Evolutionary conservation across 2,113 vertebrate species (phyloP).

Genomic region (Xenopus tropicalis): DNA sequence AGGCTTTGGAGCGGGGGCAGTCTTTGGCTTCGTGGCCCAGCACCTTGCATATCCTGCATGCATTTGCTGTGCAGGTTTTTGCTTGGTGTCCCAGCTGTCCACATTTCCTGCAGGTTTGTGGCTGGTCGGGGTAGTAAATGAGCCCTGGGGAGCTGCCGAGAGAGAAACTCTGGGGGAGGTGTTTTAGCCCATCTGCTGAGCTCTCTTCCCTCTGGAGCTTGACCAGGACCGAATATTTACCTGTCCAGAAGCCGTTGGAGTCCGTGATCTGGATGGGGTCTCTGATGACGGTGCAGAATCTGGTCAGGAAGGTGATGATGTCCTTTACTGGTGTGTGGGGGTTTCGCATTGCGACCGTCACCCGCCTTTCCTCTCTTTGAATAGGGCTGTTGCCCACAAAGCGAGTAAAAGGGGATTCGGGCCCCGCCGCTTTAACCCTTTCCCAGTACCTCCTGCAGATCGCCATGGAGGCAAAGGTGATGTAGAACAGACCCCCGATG

Average conservation of each 20-base stretch:
- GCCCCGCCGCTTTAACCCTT: background rate
- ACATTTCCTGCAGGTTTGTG: background rate
- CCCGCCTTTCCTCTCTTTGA: background rate
- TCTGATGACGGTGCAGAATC: background rate
- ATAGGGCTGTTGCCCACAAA: conserved; percentile 1
- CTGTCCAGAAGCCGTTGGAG: background rate
- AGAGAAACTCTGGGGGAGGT: no score
- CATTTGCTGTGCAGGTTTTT: no score
- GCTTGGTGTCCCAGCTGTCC: no score
- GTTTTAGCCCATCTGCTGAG: background rate
- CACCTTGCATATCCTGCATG: background rate
- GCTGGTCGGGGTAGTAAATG: background rate
- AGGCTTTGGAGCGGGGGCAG: background rate
- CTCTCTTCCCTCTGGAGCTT: background rate
- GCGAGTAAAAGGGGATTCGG: background rate
- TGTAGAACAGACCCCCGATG: background rate
- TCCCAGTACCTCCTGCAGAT: background rate
- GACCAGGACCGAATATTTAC: background rate
- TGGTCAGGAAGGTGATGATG: background rate
- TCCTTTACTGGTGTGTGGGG: background rate
- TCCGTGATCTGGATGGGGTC: background rate
- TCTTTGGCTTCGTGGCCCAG: background rate
- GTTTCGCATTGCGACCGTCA: background rate
- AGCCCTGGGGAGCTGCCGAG: background rate
- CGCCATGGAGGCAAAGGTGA: background rate